Percentiles rank a stretch among this genome's conserved stretches.
Evolutionary conservation across 2,888 invertebrate species (phyloP).

Genomic region (Copidosoma aretas): DNA sequence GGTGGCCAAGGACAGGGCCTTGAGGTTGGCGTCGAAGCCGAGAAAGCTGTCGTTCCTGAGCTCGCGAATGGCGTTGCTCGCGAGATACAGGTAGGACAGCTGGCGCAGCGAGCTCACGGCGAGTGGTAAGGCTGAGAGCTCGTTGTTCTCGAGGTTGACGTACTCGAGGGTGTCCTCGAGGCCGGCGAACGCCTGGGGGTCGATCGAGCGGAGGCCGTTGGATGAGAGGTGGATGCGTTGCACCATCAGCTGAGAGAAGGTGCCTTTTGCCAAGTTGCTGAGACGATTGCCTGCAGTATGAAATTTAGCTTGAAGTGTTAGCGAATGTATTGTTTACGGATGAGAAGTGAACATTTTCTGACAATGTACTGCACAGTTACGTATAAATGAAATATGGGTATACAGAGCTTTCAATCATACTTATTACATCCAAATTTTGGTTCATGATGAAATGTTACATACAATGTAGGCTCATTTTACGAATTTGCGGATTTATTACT

Average conservation of each 20-base stretch:
- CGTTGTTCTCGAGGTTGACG: conserved; percentile 83
- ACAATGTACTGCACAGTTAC: no score
- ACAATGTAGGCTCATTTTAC: no score
- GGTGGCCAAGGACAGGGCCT: conserved; percentile 81
- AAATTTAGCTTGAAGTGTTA: no score
- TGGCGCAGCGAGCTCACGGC: conserved; percentile 73
- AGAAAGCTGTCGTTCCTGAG: conserved; percentile 70
- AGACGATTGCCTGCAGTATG: conserved; percentile 79
- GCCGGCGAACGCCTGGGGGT: conserved; percentile 76
- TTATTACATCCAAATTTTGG: no score
- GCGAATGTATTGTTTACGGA: no score
- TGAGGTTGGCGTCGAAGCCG: conserved; percentile 69
- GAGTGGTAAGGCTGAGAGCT: conserved; percentile 73
- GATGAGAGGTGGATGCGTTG: conserved; percentile 81
- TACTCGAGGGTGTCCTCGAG: conserved; percentile 79
- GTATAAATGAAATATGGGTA: no score
- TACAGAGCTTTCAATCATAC: no score
- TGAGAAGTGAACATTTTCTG: no score
- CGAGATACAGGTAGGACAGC: conserved; percentile 81
- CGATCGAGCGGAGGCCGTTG: conserved; percentile 75
- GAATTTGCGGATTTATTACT: no score
- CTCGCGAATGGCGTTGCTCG: conserved; percentile 77
- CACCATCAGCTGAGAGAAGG: conserved; percentile 75
- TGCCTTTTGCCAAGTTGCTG: conserved; percentile 69
- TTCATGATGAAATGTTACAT: no score